Percentiles rank a stretch among this genome's conserved stretches.
Conservation (phyloP, 2,797 vertebrate species). For the Danio kyathit region DNA sequence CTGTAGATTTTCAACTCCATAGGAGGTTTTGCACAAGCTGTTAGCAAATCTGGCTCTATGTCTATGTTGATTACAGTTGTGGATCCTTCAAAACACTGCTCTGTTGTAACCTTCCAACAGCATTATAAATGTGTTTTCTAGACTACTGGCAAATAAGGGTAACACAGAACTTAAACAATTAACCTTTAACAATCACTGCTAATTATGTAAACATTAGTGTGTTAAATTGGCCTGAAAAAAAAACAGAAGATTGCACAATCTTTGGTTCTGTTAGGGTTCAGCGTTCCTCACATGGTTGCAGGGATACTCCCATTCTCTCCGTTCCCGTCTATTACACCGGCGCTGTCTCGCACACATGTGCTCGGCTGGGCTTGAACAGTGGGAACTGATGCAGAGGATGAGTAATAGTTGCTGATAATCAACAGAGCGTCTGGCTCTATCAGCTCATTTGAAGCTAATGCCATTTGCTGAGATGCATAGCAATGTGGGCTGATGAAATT, state of each 20-base stretch:
- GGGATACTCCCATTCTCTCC: not conserved
- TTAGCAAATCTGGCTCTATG: not conserved
- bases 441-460: conserved; percentile 77
- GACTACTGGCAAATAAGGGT: not conserved
- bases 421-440: conserved; percentile 73
- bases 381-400: conserved; percentile 63
- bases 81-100: not conserved
- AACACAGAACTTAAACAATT: not conserved
- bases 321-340: conserved; percentile 8
- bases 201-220: conserved; percentile 3
- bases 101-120: not conserved
- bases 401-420: conserved; percentile 69
- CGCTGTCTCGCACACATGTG: conserved; percentile 46
- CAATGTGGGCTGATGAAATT: conserved; percentile 78
- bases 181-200: not conserved
- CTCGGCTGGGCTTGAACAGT: conserved; percentile 62
- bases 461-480: conserved; percentile 78
- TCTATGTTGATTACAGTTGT: not conserved
- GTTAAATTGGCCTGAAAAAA: conserved; percentile 33
- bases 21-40: no score
- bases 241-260: conserved; percentile 7
- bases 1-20: no score
- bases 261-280: conserved; percentile 52
- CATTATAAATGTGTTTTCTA: not conserved
- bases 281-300: conserved; percentile 66